Evolutionary conservation across 1,140 invertebrate species (phyloP).

Genomic region (Nebria ingens): DNA sequence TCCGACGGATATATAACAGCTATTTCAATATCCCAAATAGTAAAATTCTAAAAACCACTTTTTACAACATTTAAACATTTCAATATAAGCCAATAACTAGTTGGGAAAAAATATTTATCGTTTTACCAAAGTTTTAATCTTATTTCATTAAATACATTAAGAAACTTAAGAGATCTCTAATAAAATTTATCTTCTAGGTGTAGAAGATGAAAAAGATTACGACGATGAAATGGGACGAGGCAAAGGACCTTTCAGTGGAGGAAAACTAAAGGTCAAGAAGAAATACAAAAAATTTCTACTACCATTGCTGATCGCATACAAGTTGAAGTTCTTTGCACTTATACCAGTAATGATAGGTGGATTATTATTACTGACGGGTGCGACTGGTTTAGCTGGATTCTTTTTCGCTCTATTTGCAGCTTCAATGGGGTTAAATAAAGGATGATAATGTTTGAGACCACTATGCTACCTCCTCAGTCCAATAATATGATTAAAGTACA

Average conservation of each 20-base stretch:
- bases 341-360: constrained; percentile 65
- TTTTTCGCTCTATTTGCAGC: constrained; percentile 72
- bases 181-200: constrained; percentile 10
- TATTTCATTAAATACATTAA: too few species aligned
- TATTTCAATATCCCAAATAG: too few species aligned
- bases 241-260: constrained; percentile 28
- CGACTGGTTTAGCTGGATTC: constrained; percentile 68
- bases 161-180: background rate
- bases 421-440: constrained; percentile 36
- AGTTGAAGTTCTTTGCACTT: constrained; percentile 69
- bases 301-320: constrained; percentile 66
- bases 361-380: constrained; percentile 57
- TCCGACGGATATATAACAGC: too few species aligned
- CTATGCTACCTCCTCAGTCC: too few species aligned
- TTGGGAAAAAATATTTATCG: too few species aligned
- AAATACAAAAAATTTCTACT: constrained; percentile 58
- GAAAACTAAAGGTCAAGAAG: constrained; percentile 40
- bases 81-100: too few species aligned
- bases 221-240: constrained; percentile 17
- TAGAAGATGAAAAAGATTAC: constrained; percentile 9
- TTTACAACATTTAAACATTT: too few species aligned
- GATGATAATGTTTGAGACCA: too few species aligned
- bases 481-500: too few species aligned
- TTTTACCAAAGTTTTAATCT: too few species aligned
- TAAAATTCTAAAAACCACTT: too few species aligned